Evolutionary conservation across 2,888 invertebrate genomes (phyloP).

Genomic region (Nomada fucata): DNA sequence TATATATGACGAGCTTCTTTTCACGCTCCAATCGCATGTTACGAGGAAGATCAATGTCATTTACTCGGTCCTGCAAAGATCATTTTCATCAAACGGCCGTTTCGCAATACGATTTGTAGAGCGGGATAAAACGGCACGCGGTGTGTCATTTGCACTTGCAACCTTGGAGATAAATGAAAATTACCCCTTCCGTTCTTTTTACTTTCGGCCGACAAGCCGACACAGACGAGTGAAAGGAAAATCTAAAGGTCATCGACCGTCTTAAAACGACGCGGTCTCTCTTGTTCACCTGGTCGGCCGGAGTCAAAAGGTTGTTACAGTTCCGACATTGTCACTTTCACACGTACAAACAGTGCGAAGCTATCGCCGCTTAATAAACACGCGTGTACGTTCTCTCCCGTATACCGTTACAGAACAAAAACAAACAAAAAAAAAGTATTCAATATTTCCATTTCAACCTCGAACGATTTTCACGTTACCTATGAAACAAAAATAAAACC

Average conservation of each 20-base stretch:
- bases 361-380: background rate
- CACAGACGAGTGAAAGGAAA: constrained; percentile 66
- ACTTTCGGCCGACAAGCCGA: constrained; percentile 52
- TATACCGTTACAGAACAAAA: too few species aligned
- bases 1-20: background rate
- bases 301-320: constrained; percentile 67
- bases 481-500: background rate
- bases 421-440: too few species aligned
- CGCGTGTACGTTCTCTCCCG: background rate
- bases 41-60: background rate
- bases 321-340: constrained; percentile 61
- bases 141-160: constrained; percentile 10
- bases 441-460: background rate
- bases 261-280: constrained; percentile 62
- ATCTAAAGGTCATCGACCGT: constrained; percentile 65
- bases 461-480: constrained; percentile 6
- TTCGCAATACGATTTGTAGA: background rate
- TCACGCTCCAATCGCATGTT: background rate
- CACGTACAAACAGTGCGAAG: constrained; percentile 13
- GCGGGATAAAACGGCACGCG: background rate
- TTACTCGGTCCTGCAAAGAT: background rate
- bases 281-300: constrained; percentile 51
- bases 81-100: too few species aligned
- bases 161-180: constrained; percentile 55
- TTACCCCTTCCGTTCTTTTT: constrained; percentile 35